These are phyloP conservation scores for Drosophila lini DNA, from an alignment of 1,140 invertebrate species.

Conservation along the genomic window DNA sequence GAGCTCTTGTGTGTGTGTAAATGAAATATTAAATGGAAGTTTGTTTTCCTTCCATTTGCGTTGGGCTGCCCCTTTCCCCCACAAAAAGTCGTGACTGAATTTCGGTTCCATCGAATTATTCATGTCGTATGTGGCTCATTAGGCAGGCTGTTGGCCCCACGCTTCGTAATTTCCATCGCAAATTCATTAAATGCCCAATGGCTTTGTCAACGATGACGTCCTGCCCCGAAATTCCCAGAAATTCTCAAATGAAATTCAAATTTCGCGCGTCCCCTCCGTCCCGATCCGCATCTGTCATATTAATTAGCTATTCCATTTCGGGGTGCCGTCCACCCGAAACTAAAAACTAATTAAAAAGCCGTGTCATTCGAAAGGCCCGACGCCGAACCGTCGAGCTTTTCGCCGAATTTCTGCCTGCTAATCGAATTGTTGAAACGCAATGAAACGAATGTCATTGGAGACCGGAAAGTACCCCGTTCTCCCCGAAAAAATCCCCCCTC, in stretches of 20 bases:
- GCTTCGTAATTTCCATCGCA: neutral
- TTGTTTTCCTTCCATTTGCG: constrained; percentile 13
- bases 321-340: constrained; percentile 27
- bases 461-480: constrained; percentile 11
- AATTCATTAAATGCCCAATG: constrained; percentile 29
- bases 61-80: neutral
- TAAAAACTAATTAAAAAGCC: constrained; percentile 79
- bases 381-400: constrained; percentile 14
- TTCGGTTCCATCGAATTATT: constrained; percentile 24
- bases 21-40: constrained; percentile 25
- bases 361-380: constrained; percentile 50
- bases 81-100: constrained; percentile 1
- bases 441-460: constrained; percentile 55
- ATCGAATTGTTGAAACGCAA: constrained; percentile 65
- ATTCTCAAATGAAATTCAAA: constrained; percentile 58
- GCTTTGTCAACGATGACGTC: constrained; percentile 3
- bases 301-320: constrained; percentile 67
- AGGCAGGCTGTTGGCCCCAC: constrained; percentile 4
- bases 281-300: constrained; percentile 66
- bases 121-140: constrained; percentile 36
- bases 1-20: constrained; percentile 19
- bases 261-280: constrained; percentile 26
- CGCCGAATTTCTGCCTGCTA: constrained; percentile 30
- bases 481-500: neutral
- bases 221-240: constrained; percentile 9